phyloP scores from a whole-genome alignment of 2,113 vertebrate species.

The Numida meleagris region DNA sequence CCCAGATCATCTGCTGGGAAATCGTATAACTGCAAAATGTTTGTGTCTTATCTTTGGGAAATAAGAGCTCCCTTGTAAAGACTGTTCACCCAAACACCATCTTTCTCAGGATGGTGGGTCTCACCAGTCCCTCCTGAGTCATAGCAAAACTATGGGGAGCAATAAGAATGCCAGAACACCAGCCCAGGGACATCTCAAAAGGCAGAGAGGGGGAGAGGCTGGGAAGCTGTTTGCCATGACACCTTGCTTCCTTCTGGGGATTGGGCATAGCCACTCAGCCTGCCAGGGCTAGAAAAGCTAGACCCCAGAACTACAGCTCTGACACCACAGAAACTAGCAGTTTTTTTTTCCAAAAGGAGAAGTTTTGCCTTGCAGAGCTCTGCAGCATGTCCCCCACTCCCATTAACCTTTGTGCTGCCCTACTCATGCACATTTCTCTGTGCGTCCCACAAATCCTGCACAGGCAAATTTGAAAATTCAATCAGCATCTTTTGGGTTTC shows the following conservation, averaged over 20 bases:
- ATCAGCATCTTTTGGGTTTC: neutral
- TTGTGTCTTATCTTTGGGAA: conserved; percentile 32
- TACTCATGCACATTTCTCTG: neutral
- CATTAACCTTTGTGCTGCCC: neutral
- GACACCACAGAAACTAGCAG: neutral
- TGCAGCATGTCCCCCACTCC: neutral
- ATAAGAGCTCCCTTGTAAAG: neutral
- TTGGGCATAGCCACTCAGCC: neutral
- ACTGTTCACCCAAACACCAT: neutral
- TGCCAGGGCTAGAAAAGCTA: neutral
- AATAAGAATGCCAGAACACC: neutral
- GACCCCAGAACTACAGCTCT: neutral
- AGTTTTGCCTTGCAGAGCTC: neutral
- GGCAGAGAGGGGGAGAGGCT: neutral
- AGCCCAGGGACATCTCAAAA: neutral
- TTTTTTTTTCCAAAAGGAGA: neutral
- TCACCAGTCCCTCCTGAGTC: neutral
- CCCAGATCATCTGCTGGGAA: conserved; percentile 43
- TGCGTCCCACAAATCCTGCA: neutral
- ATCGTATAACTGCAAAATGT: conserved; percentile 25
- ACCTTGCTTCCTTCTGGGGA: neutral
- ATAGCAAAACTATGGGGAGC: neutral
- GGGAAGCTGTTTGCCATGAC: neutral
- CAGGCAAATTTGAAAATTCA: neutral
- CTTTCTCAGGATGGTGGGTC: neutral